Base-by-base conservation (phyloP, 2,888 invertebrate species). In the Steinernema scapterisci region DNA sequence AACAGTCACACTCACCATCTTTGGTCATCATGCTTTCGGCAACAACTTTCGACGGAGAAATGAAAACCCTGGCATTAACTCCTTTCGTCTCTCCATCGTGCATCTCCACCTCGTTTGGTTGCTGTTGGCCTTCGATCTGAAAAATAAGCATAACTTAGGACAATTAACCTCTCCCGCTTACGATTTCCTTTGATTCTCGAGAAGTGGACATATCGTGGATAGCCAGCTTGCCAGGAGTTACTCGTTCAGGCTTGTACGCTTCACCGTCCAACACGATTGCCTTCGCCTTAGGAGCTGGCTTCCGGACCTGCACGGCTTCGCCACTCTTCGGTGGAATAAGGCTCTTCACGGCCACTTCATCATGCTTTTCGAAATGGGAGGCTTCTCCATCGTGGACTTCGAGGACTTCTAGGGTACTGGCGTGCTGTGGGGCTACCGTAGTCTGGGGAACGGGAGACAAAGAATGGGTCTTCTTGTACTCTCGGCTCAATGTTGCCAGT, bases 11-110 rank as follows among this genome's bases (percentile, higher is more conserved):
- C 38, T 38, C 9, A 38, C 38, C 48, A 31, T 27, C 63, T 38
- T 27, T 63, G 1, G 27, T 27, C 16, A 16, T 13, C 5, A 31
- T 31, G 31, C 5, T 25, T 1, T 63, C 31, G 21, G 38, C 6
- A 25, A 54, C 63, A 25, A 63, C 27, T 27, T 38, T 16, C 16
- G 63, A 21, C 25, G 63, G 63, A 27, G 27, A 25, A 63, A 63
- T 63, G 38, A 27, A 63, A 27, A 63, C 31, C 31, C 31, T 63
- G 3, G 63, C 63, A 16, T 63, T 63, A 1, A 63, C 63, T 13
- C 63, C 63, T 27, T 27, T 63, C 63, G 63, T 63, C 27, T 63
- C 63, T 25, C 63, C 63, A 31, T 63, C 63, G 19, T 63, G 63
- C 27, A 63, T 31, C 16, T 63, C 63, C 16, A 63, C 31, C 27